A percentile compares a stretch with the other conserved stretches of the same genome.
Conservation (phyloP, 1,140 invertebrate species). For the Coenobita brevimanus region DNA sequence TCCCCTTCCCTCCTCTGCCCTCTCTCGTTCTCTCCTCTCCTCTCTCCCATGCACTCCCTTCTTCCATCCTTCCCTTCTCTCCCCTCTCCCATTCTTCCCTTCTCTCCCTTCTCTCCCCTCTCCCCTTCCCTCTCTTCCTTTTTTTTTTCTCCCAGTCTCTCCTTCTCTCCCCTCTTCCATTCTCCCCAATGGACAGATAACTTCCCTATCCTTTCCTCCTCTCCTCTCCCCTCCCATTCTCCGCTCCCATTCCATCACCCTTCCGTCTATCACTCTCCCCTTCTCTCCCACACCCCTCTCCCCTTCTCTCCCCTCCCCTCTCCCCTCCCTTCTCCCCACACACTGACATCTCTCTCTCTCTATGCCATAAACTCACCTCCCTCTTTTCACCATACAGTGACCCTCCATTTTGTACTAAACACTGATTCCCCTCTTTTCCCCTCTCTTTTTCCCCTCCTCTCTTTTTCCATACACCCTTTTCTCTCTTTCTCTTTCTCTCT, state of each 20-base stretch:
- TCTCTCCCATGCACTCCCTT: neutral
- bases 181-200: no score
- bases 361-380: no score
- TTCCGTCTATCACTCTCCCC: neutral
- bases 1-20: no score
- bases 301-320: no score
- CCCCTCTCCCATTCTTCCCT: neutral
- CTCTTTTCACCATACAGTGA: neutral
- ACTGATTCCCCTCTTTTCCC: neutral
- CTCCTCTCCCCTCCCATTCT: neutral
- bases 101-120: no score
- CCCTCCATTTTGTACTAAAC: neutral
- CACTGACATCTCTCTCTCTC: no score
- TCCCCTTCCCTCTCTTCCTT: no score
- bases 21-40: neutral
- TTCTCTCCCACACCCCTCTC: no score
- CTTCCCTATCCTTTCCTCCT: no score
- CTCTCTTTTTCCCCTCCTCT: conserved; percentile 18
- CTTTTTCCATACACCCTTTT: conserved; percentile 9
- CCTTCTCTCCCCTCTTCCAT: no score
- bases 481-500: conserved; percentile 9
- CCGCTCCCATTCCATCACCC: neutral
- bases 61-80: neutral
- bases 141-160: no score
- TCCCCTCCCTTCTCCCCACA: no score